Evolutionary conservation across 2,113 vertebrate species (phyloP), one percentile per base, ranked within the genome.

Genomic region (Sebastes schlegelii): DNA sequence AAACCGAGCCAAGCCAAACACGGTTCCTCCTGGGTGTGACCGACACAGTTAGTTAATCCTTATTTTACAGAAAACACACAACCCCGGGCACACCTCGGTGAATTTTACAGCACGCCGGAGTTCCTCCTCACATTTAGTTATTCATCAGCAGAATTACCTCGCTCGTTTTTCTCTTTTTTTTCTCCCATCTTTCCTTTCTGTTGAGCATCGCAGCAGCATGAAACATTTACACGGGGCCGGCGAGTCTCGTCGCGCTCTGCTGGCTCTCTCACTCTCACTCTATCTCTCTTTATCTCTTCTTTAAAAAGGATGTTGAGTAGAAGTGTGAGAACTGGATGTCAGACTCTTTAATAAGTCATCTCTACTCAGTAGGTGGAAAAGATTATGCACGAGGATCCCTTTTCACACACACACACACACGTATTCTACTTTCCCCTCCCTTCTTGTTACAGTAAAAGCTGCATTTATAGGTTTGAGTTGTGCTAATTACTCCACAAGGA

Each of bases 401-500:
- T 73, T 62, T 43, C 68, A 57, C 43, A 72, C 58, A 58, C 26
- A 72, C 58, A 58, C 26, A 26, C 72, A 69, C 68, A 57, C 63
- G 54, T 58, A 16, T 0, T 48, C n/a, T 42, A 45, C 46, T 23
- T 23, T 49, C 23, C n/a, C 63, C 19, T 64, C 21, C 66, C 8
- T 58, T 76, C 69, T 70, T 82, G 73, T 72, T 84, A 81, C 80
- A 69, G 60, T 86, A 81, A 89, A 91, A 86, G 66, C 80, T 66
- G 67, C 87, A 76, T 87, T 92, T 90, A 89, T 64, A 63, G 74
- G 79, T 85, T 70, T 69, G 80, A 71, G 77, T 62, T 85, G 72
- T 74, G 52, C 83, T 93, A 92, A 94, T 94, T 89, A 92, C 87
- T 82, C 86, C 73, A 69, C 66, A 3, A 69, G 82, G 79, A 77